phyloP scores from a whole-genome alignment of 2,113 vertebrate species.

The Myrmecobius fasciatus region DNA sequence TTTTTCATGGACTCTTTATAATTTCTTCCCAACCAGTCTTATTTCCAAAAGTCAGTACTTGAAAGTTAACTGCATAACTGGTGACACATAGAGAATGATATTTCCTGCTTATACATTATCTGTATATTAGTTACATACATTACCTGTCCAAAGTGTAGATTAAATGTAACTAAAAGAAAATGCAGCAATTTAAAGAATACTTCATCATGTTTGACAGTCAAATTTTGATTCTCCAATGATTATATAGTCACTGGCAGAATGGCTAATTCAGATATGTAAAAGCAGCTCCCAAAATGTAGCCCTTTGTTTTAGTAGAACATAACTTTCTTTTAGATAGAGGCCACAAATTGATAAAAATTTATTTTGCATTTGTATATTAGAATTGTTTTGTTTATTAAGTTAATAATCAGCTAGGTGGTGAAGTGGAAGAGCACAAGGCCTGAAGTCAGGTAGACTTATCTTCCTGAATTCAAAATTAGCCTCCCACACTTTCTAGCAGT shows the following conservation, averaged over 20 bases:
- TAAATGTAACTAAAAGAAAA: neutral
- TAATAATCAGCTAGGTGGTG: neutral
- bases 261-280: neutral
- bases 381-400: neutral
- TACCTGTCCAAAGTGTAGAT: neutral
- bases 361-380: neutral
- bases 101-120: neutral
- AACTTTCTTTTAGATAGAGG: neutral
- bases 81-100: neutral
- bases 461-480: neutral
- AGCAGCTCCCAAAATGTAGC: neutral
- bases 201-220: neutral
- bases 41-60: neutral
- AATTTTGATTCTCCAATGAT: neutral
- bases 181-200: neutral
- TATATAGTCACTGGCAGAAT: neutral
- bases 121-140: neutral
- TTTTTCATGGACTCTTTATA: neutral
- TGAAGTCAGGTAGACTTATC: neutral
- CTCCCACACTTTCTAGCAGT: neutral
- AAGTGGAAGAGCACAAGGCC: neutral
- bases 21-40: neutral
- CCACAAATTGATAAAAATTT: neutral
- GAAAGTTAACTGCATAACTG: neutral
- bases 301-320: neutral